phyloP scores from a whole-genome alignment of 2,113 vertebrate genomes.

The Gambusia affinis region DNA sequence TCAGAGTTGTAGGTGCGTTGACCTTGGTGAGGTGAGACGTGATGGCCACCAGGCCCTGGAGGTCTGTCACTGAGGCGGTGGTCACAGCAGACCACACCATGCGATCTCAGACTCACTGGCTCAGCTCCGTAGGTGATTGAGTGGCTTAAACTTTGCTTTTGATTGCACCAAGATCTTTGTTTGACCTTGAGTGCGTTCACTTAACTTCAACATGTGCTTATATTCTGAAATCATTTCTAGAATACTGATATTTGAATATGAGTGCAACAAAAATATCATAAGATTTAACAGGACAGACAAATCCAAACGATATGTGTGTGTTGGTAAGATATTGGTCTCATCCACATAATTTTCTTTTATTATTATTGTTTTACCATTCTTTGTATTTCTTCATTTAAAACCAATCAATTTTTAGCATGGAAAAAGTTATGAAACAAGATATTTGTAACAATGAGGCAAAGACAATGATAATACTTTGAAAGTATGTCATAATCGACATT shows the following conservation, averaged over 20 bases:
- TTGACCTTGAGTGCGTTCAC: constrained; percentile 6
- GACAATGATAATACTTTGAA: background rate
- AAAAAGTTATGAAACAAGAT: background rate
- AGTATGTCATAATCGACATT: no score
- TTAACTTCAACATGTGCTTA: background rate
- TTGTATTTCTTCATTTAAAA: background rate
- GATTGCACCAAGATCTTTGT: constrained; percentile 3
- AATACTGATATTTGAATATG: background rate
- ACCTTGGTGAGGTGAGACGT: constrained; percentile 71
- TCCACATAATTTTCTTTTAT: background rate
- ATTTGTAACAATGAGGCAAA: background rate
- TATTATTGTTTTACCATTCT: background rate
- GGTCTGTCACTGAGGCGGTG: constrained; percentile 44
- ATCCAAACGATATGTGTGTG: background rate
- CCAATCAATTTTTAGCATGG: background rate
- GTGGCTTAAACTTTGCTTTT: constrained; percentile 21
- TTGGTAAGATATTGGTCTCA: background rate
- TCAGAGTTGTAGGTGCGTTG: constrained; percentile 62
- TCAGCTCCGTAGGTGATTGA: constrained; percentile 41
- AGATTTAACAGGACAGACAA: background rate
- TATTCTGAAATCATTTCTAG: background rate
- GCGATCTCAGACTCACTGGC: constrained; percentile 55
- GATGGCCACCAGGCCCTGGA: constrained; percentile 63
- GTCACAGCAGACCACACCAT: constrained; percentile 69
- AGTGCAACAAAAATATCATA: background rate